A percentile compares a stretch with the other conserved stretches of the same genome.
phyloP scores from a whole-genome alignment of 2,113 vertebrate genomes.

The Leptosomus discolor region DNA sequence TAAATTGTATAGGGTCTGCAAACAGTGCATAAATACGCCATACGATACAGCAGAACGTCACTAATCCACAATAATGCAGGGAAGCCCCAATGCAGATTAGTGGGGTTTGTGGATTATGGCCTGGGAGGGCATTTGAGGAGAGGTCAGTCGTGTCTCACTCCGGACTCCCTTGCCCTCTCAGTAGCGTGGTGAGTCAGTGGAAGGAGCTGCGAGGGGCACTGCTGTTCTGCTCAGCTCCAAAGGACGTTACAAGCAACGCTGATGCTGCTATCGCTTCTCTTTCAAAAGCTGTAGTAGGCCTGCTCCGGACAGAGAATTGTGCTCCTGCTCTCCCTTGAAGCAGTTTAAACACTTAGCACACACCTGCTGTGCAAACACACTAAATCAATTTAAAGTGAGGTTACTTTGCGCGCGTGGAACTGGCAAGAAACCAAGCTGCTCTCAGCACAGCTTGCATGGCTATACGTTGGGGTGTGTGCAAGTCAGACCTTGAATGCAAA shows the following conservation, averaged over 20 bases:
- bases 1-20: background rate
- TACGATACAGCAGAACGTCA: constrained; percentile 5
- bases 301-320: background rate
- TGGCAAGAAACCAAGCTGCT: background rate
- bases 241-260: background rate
- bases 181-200: accelerated
- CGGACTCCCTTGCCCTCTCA: background rate
- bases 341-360: background rate
- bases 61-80: constrained; percentile 56
- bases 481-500: background rate
- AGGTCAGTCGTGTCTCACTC: background rate
- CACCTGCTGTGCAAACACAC: background rate
- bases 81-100: constrained; percentile 54
- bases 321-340: background rate
- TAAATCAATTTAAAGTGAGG: background rate
- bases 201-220: background rate
- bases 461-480: too few relatives aligned
- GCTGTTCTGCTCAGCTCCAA: background rate
- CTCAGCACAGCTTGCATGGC: background rate
- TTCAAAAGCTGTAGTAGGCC: background rate
- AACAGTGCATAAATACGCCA: background rate
- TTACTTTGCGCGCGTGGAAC: background rate
- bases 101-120: constrained; percentile 25
- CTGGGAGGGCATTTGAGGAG: constrained; percentile 39
- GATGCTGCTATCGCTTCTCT: background rate